A percentile compares a stretch with the other conserved stretches of the same genome.
Conservation (phyloP, 2,113 vertebrate species). For the Melospiza melodia region DNA sequence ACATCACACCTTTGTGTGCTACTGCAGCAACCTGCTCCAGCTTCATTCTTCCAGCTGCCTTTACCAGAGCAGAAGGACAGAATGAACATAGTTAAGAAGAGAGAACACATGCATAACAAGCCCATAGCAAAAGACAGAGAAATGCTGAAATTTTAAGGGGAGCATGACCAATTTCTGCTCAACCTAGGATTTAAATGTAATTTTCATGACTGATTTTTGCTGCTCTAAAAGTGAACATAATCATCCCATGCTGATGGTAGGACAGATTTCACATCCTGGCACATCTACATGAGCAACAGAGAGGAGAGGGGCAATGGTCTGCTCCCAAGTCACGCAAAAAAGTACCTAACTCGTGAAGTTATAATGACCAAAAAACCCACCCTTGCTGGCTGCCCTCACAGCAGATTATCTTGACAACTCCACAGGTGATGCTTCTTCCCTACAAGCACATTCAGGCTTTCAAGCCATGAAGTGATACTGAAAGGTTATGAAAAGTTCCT, state of each 20-base stretch:
- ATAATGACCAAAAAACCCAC: background rate
- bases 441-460: background rate
- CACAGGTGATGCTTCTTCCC: background rate
- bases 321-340: background rate
- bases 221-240: background rate
- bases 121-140: background rate
- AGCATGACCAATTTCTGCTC: background rate
- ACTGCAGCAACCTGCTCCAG: background rate
- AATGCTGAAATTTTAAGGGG: background rate
- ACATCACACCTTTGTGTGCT: fast-evolving
- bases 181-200: background rate
- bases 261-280: background rate
- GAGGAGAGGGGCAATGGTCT: background rate
- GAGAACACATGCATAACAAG: background rate
- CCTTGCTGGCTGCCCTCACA: background rate
- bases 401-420: constrained; percentile 43
- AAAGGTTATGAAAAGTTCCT: constrained; percentile 8
- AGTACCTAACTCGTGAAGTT: background rate
- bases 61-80: background rate
- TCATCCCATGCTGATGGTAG: background rate
- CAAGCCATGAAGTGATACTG: background rate
- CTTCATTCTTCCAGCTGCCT: background rate
- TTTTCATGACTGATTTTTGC: background rate
- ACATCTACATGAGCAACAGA: background rate
- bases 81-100: background rate